phyloP scores from a whole-genome alignment of 2,113 vertebrate species.

The Toxostoma redivivum region DNA sequence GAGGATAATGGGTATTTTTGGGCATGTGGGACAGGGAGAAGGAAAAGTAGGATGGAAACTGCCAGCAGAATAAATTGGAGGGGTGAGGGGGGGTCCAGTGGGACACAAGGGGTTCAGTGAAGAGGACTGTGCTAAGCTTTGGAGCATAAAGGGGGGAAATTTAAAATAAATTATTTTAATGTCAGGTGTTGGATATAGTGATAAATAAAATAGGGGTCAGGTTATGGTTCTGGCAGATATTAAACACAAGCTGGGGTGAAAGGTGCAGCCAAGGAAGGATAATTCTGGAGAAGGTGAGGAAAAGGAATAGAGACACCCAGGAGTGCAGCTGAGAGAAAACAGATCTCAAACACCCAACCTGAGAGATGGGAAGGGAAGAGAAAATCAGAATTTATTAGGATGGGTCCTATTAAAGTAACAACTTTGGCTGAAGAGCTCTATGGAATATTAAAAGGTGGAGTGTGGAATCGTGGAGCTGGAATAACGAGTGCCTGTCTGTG shows the following conservation, averaged over 20 bases:
- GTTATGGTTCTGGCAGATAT: neutral
- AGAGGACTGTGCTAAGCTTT: neutral
- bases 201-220: neutral
- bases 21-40: neutral
- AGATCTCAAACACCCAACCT: neutral
- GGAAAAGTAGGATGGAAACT: neutral
- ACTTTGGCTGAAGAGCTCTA: accelerated
- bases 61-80: neutral
- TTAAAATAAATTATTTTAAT: accelerated
- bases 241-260: neutral
- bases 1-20: neutral
- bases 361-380: neutral
- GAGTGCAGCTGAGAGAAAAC: neutral
- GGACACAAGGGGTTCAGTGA: neutral
- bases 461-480: neutral
- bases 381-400: neutral
- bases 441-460: accelerated
- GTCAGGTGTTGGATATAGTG: neutral
- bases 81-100: neutral
- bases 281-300: neutral
- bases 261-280: neutral
- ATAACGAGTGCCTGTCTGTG: neutral
- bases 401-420: neutral
- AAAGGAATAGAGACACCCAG: neutral
- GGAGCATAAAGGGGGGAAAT: neutral